Evolutionary conservation across 2,797 vertebrate species (phyloP), one percentile per base, ranked within the genome.

Genomic region (Pampus argenteus): DNA sequence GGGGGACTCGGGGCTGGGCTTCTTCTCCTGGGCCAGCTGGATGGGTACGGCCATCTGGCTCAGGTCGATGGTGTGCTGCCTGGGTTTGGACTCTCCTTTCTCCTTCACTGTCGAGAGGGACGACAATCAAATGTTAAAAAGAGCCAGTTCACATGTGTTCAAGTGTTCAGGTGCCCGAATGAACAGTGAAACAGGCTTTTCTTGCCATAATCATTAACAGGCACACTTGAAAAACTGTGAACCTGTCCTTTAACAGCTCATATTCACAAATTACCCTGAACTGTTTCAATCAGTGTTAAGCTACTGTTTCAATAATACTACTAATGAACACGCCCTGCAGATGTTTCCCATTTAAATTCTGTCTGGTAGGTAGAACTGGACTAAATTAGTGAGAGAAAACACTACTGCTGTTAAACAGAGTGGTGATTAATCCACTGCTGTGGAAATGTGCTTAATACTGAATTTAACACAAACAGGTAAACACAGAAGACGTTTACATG

Each of bases 31-130:
- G 57, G 95, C 88, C 93, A 97, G 95, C 85, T 97, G 97, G 86
- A 99, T 95, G 57, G 98, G 97, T 40, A 99, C 97, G n/a, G 95
- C 98, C 98, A 99, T 97, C 93, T 98, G 97, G 85, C 97, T 98
- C 86, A 99, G 92, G 91, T 99, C 98, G 77, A 99, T 98, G 55
- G 97, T 98, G 79, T 96, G 97, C 83, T 97, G 97, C 71, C 97
- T 92, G 14, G 95, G 95, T 86, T 96, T 99, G 9, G 94, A 84
- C 75, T 99, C 97, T 18, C 89, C 85, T 81, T 96, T 98, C 82
- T 98, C 97, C 88, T 97, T 98, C 83, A 96, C 97, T 97, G 83
- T 44, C 6, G 23, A 25, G 18, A 47, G 0, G n/a, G 13, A 55
- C 18, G 34, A 66, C 31, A 26, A 2, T 18, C 2, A 51, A 5